Base-by-base conservation (phyloP, 2,113 vertebrate species). In the Caranx ignobilis region DNA sequence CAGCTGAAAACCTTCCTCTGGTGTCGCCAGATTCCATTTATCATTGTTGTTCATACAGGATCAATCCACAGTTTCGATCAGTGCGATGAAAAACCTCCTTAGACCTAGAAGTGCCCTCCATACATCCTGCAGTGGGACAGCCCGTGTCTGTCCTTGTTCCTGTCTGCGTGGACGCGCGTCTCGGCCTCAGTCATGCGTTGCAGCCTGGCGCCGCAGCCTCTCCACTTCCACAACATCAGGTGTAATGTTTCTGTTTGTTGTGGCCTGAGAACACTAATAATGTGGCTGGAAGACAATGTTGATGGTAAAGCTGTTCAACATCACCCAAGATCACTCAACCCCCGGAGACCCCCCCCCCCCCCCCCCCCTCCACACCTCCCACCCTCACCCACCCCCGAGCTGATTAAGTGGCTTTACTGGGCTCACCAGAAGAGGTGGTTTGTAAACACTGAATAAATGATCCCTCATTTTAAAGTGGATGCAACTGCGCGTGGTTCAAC, bases 191-290 rank as follows among this genome's bases (percentile, higher is more conserved):
- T 94, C 94, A 95, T 94, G 95, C 96, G 88, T 96, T 84, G 88
- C 93, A 70, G 89, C 48, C 80, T 70, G 95, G 95, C 95, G 95
- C 96, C 96, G 90, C 89, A 43, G 92, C 93, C 90, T 90, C 94
- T 91, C 77, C 70, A 92, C 93, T 90, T 92, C 95, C 89, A 92
- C 95, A 92, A 94, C 93, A 93, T 95, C 83, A 91, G 95, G 96
- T 96, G 94, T 96, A 95, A 85, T 81, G 93, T 96, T 96, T 94
- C 96, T 94, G 87, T 88, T 94, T 95, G 95, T 96, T 94, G 94
- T 94, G 91, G 91, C 92, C 93, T 88, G 82, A 86, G 87, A 88
- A 86, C 89, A 91, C 89, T 93, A 94, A 94, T 88, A 91, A 90
- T 79, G 81, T 16, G 91, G 2, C 82, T 91, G 81, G 87, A 89